These are phyloP conservation scores for Lynx canadensis DNA, from an alignment of 2,113 vertebrate genomes.

Conservation along the genomic window DNA sequence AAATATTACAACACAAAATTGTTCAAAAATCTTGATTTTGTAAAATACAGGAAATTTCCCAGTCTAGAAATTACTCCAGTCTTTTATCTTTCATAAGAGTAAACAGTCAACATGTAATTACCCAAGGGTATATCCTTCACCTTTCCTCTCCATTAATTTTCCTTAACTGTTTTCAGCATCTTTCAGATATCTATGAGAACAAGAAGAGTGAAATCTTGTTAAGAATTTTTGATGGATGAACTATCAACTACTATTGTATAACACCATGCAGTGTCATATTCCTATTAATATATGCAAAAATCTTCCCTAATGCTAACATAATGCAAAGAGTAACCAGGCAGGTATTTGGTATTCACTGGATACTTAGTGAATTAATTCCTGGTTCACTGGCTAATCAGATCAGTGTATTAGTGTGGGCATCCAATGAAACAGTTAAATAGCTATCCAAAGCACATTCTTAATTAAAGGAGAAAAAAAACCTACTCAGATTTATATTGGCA, in stretches of 20 bases:
- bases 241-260: not conserved
- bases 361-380: constrained; percentile 46
- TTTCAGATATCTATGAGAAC: constrained; percentile 15
- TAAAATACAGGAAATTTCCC: not conserved
- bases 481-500: not conserved
- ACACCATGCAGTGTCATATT: not conserved
- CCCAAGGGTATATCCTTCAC: not conserved
- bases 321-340: not conserved
- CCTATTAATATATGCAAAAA: not conserved
- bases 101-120: not conserved
- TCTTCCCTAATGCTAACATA: not conserved
- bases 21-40: not conserved
- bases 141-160: constrained; percentile 53
- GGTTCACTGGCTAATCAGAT: constrained; percentile 38
- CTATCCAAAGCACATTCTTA: not conserved
- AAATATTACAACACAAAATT: not conserved
- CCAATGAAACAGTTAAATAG: constrained; percentile 19
- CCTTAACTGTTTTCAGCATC: not conserved
- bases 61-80: not conserved
- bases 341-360: not conserved
- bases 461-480: not conserved
- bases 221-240: not conserved
- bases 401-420: not conserved
- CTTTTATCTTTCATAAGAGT: not conserved
- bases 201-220: not conserved